Evolutionary conservation across 2,888 invertebrate genomes (phyloP), one percentile per base, ranked within the genome.

Genomic region (Caenorhabditis macrosperma): DNA sequence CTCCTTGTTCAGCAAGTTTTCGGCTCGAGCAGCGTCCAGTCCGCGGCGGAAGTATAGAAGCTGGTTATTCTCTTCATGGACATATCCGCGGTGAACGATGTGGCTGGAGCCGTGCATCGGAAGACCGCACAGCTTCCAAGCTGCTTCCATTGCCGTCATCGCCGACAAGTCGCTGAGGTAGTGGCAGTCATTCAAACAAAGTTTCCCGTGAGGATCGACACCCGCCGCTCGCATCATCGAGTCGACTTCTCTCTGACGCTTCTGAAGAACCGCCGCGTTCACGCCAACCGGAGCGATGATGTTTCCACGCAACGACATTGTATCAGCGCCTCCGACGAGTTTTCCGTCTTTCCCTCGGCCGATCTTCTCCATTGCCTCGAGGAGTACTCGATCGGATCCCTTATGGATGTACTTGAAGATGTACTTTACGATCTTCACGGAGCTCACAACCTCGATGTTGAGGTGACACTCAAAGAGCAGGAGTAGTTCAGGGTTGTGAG

Each of bases 381-480:
- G 35, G 10, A 77, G 30, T 1, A 57, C 69, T 4, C 69, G 77
- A 24, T 68, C 77, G 0, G 54, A 50, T 0, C 77, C 68, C 48
- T 77, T 64, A 26, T 57, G 57, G 24, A 64, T 54, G n/a, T 75
- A 75, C 12, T 75, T 75, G 35, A 67, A 75, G 12, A 75, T 67
- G 9, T 75, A 67, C n/a, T 75, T 75, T 30, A 75, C 12, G 2
- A 52, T 48, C 6, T 24, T 38, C 22, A 75, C n/a, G 1, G 66
- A 44, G 3, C 26, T 28, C 9, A 75, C 60, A 0, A 75, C 35
- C 15, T 75, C 67, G 7, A 67, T 26, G 50, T 75, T 75, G 17
- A 41, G 15, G 30, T 75, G 67, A 15, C 59, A 66, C 0, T 15
- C 60, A 33, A 33, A 46, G 20, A 30, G 28, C 26, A 50, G 28